Evolutionary conservation across 2,113 vertebrate genomes (phyloP).

Genomic region (Numida meleagris): DNA sequence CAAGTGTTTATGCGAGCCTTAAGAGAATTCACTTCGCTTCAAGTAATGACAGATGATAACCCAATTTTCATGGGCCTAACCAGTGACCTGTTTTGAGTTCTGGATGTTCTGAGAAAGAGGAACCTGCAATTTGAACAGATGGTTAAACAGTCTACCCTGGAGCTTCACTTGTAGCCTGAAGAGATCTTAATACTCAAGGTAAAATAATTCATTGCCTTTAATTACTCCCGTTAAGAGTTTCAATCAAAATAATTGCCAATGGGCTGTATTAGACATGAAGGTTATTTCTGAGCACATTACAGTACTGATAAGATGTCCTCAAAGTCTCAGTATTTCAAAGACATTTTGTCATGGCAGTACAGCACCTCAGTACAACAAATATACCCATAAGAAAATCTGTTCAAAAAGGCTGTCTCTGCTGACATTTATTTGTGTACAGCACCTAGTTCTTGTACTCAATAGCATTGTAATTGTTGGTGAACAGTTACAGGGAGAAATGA

Average conservation of each 20-base stretch:
- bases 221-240: constrained; percentile 1
- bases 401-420: not conserved
- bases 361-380: not conserved
- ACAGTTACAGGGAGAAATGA: not conserved
- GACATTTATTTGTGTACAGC: not conserved
- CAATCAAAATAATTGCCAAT: constrained; percentile 27
- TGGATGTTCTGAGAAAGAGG: constrained; percentile 82
- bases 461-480: not conserved
- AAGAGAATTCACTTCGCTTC: constrained; percentile 88
- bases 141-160: constrained; percentile 80
- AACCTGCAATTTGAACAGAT: constrained; percentile 82
- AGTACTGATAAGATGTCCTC: not conserved
- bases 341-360: not conserved
- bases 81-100: constrained; percentile 85
- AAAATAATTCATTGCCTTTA: constrained; percentile 38
- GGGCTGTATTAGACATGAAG: not conserved
- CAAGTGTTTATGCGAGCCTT: constrained; percentile 84
- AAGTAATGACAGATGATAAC: constrained; percentile 87
- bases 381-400: not conserved
- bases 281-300: constrained; percentile 12
- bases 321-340: not conserved
- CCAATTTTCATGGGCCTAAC: constrained; percentile 84
- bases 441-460: not conserved
- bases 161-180: constrained; percentile 86
- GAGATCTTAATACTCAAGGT: constrained; percentile 90